These are phyloP conservation scores for Drosophila ogumai DNA, from an alignment of 1,140 invertebrate species.

Conservation along the genomic window DNA sequence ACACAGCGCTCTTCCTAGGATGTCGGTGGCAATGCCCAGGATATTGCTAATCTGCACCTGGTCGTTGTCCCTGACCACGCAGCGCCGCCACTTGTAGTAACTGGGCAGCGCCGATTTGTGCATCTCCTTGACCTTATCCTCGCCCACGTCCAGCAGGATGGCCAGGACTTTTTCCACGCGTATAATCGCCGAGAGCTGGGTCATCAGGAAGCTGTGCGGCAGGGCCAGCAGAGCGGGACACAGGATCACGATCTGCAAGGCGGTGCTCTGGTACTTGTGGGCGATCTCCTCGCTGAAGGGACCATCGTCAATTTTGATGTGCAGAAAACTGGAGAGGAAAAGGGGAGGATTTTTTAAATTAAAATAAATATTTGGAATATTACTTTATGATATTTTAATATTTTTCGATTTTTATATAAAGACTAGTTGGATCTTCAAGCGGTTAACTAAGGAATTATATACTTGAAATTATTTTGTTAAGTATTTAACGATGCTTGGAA, in stretches of 20 bases:
- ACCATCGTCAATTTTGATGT: constrained; percentile 90
- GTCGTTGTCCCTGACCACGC: constrained; percentile 91
- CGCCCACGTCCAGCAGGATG: constrained; percentile 91
- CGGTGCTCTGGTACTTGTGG: constrained; percentile 87
- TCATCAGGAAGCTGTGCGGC: constrained; percentile 86
- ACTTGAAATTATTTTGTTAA: no score
- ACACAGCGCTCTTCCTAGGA: constrained; percentile 88
- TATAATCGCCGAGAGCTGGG: constrained; percentile 87
- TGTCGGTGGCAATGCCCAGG: constrained; percentile 90
- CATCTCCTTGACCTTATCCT: constrained; percentile 87
- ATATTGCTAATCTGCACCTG: constrained; percentile 92
- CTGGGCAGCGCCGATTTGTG: constrained; percentile 88
- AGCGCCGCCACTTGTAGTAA: constrained; percentile 91
- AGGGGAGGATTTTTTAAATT: neutral
- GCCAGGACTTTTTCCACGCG: constrained; percentile 90
- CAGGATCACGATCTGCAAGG: constrained; percentile 91
- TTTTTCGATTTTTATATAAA: neutral
- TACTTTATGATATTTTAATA: neutral
- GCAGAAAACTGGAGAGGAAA: constrained; percentile 88
- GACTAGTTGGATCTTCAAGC: no score
- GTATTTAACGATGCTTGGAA: no score
- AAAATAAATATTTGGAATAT: neutral
- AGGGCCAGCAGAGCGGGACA: constrained; percentile 90
- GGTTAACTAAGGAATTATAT: no score
- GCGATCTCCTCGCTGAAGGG: constrained; percentile 86